Evolutionary conservation across 2,797 vertebrate species (phyloP).

Genomic region (Loriculus beryllinus): DNA sequence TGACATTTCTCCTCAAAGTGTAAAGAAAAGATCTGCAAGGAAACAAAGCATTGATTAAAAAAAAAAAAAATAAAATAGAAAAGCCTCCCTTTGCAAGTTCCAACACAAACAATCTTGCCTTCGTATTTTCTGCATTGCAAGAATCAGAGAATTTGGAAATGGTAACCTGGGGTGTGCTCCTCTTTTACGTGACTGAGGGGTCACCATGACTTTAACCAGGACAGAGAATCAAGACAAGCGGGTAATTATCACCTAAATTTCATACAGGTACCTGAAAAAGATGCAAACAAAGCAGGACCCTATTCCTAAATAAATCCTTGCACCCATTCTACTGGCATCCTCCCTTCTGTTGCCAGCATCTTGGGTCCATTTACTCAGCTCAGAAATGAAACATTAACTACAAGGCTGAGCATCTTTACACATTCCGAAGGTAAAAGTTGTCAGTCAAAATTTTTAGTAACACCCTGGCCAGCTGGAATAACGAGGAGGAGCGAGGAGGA

Average conservation of each 20-base stretch:
- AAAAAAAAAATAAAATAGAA: too few species aligned
- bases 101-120: not conserved
- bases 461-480: slow-evolving; percentile 6
- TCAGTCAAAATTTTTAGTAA: slow-evolving; percentile 50
- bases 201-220: not conserved
- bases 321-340: not conserved
- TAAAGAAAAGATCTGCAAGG: not conserved
- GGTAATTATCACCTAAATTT: slow-evolving; percentile 11
- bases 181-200: not conserved
- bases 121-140: not conserved
- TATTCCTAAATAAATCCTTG: slow-evolving; percentile 36
- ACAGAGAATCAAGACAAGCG: not conserved
- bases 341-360: not conserved
- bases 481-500: not conserved
- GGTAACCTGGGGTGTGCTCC: not conserved
- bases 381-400: slow-evolving; percentile 42
- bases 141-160: not conserved
- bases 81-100: not conserved
- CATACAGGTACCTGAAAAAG: slow-evolving; percentile 28
- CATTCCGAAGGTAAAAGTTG: slow-evolving; percentile 35
- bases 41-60: not conserved
- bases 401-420: not conserved
- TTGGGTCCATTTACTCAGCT: slow-evolving; percentile 17
- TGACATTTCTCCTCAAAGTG: not conserved
- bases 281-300: slow-evolving; percentile 10